phyloP scores from a whole-genome alignment of 2,888 invertebrate genomes.

The Busseola fusca region DNA sequence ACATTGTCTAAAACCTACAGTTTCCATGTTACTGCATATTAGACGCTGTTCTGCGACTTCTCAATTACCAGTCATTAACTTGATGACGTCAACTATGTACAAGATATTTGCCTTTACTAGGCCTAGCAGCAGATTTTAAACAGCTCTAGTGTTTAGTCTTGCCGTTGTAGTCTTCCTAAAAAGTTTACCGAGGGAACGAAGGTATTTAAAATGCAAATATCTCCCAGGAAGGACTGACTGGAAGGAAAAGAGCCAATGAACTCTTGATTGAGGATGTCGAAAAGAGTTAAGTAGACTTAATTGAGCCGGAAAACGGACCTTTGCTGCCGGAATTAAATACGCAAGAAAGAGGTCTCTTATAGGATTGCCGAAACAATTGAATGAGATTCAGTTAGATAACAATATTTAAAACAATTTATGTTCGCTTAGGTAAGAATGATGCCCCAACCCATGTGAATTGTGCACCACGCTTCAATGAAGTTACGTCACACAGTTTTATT shows the following conservation, averaged over 20 bases:
- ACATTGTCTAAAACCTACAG: conserved; percentile 25
- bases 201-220: conserved; percentile 13
- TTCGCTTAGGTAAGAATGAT: conserved; percentile 44
- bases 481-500: conserved; percentile 55
- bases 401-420: conserved; percentile 43
- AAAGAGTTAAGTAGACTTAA: conserved; percentile 38
- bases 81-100: conserved; percentile 56
- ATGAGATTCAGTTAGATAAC: conserved; percentile 44
- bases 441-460: conserved; percentile 36
- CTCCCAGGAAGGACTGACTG: neutral
- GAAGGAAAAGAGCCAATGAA: conserved; percentile 29
- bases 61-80: conserved; percentile 62
- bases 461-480: conserved; percentile 32
- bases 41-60: conserved; percentile 35
- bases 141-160: neutral
- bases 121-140: conserved; percentile 25
- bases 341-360: conserved; percentile 17
- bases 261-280: conserved; percentile 49
- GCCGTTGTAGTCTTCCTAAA: neutral
- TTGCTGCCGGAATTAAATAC: conserved; percentile 17
- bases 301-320: conserved; percentile 43
- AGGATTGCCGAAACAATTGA: conserved; percentile 32
- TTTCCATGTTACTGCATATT: conserved; percentile 34
- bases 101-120: conserved; percentile 32
- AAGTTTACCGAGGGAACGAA: neutral